A percentile compares a stretch with the other conserved stretches of the same genome.
phyloP scores from a whole-genome alignment of 2,797 vertebrate species.

The Acipenser transmontanus region DNA sequence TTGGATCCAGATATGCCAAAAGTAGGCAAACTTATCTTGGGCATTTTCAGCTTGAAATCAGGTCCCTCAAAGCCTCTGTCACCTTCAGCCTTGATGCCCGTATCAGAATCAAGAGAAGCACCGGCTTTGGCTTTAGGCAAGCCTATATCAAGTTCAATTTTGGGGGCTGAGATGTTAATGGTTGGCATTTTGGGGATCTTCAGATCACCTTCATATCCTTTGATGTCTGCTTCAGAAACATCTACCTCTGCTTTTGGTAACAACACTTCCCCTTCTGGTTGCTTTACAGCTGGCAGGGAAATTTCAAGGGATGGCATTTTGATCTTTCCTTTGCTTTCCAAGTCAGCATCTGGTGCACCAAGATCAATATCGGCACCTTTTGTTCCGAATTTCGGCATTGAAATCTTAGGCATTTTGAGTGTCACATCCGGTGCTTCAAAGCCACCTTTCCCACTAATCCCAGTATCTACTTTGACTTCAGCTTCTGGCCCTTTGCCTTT shows the following conservation, averaged over 20 bases:
- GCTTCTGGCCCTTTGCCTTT: conserved; percentile 39
- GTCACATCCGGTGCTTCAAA: conserved; percentile 46
- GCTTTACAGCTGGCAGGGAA: conserved; percentile 51
- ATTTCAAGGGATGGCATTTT: conserved; percentile 62
- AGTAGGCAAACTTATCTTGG: conserved; percentile 48
- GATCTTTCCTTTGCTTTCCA: conserved; percentile 40
- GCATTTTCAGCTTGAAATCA: conserved; percentile 41
- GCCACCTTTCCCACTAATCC: conserved; percentile 30
- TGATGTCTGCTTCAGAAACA: conserved; percentile 57
- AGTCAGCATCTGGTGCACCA: conserved; percentile 27
- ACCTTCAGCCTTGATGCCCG: conserved; percentile 25
- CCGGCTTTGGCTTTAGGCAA: conserved; percentile 44
- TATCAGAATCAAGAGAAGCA: conserved; percentile 10
- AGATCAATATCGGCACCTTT: conserved; percentile 40
- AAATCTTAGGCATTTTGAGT: conserved; percentile 60
- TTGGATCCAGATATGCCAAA: conserved; percentile 31
- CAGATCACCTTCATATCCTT: conserved; percentile 55
- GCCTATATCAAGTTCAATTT: conserved; percentile 52
- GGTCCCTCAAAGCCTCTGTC: conserved; percentile 23
- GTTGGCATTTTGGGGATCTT: conserved; percentile 61
- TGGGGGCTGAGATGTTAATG: conserved; percentile 56
- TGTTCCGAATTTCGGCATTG: conserved; percentile 49
- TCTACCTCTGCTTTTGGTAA: conserved; percentile 57
- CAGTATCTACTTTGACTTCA: conserved; percentile 33
- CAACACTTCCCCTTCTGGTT: conserved; percentile 49